A percentile compares a stretch with the other conserved stretches of the same genome.
Evolutionary conservation across 2,888 invertebrate genomes (phyloP).

Genomic region (Sinodicranocentrus sp.): DNA sequence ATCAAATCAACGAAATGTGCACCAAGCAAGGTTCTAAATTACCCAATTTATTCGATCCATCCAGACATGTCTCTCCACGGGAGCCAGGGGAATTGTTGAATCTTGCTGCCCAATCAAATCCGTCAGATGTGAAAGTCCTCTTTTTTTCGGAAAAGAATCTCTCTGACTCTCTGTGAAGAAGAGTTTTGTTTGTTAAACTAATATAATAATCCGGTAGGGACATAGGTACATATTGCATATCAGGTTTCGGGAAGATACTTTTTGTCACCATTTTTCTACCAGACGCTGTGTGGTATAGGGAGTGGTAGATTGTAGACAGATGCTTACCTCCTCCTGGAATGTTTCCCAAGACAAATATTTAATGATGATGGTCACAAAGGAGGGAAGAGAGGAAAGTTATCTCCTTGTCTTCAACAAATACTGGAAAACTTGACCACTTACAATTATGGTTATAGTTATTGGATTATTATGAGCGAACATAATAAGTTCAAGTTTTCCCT

Average conservation of each 20-base stretch:
- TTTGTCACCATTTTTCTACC: constrained; percentile 47
- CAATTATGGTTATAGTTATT: constrained; percentile 53
- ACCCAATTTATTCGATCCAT: constrained; percentile 55
- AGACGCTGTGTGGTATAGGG: constrained; percentile 45
- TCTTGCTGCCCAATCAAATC: constrained; percentile 37
- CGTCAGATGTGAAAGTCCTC: background rate
- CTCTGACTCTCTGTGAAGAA: background rate
- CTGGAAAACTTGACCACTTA: constrained; percentile 54
- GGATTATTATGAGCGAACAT: constrained; percentile 32
- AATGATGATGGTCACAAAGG: constrained; percentile 10
- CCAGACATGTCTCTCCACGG: constrained; percentile 56
- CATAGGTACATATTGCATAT: constrained; percentile 26
- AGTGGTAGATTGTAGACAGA: constrained; percentile 34
- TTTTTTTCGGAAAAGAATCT: background rate
- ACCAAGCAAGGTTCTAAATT: constrained; percentile 55
- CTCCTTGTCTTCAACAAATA: constrained; percentile 17
- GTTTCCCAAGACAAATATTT: constrained; percentile 23
- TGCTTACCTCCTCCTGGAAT: constrained; percentile 34
- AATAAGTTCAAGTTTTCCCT: background rate
- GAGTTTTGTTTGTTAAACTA: background rate
- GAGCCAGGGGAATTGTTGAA: constrained; percentile 34
- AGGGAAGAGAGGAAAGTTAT: constrained; percentile 10
- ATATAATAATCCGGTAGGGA: background rate
- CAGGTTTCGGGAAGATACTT: constrained; percentile 42
- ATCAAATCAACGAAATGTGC: constrained; percentile 9